Evolutionary conservation across 2,888 invertebrate species (phyloP), one percentile per base, ranked within the genome.

Genomic region (Chaitophorus viminalis): DNA sequence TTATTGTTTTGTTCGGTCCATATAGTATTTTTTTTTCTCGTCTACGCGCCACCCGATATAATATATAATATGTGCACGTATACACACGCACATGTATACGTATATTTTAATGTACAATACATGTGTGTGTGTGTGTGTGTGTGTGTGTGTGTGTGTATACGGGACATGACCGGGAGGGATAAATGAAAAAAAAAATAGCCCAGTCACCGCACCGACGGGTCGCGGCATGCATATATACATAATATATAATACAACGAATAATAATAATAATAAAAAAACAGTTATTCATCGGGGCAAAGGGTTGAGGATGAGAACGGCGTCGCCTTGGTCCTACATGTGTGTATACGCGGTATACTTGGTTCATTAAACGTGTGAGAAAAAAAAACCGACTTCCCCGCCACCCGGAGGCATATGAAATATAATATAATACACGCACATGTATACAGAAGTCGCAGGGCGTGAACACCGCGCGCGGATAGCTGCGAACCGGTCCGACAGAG

Each of bases 331-430:
- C 17, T 68, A 9, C 2, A 25, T 14, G 18, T 46, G 46, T 46
- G 75, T 46, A n/a, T 39, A 52, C 31, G 29, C 52, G 29, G 8
- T n/a, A 46, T 46, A 68, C 54, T 68, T 68, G 77, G 85, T 77
- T 85, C 85, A 85, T 85, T 86, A 86, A 54, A 78, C n/a, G 82
- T 82, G 84, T 85, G 84, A 76, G 84, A 85, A 85, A 68, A 85
- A 84, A 85, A 85, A 85, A 70, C 39, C 60, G 76, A 39, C 46
- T 31, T 31, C n/a, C 21, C 31, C 29, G 17, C 29, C n/a, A 11
- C 33, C 72, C 36, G 25, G 5, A 5, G 33, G 21, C 1, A 31
- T 31, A 29, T 18, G n/a, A n/a, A n/a, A n/a, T n/a, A n/a, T n/a
- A n/a, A n/a, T n/a, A n/a, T n/a, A n/a, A n/a, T n/a, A 14, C 36